Base-by-base conservation (phyloP, 2,888 invertebrate genomes). In the Pharmacophagus antenor region DNA sequence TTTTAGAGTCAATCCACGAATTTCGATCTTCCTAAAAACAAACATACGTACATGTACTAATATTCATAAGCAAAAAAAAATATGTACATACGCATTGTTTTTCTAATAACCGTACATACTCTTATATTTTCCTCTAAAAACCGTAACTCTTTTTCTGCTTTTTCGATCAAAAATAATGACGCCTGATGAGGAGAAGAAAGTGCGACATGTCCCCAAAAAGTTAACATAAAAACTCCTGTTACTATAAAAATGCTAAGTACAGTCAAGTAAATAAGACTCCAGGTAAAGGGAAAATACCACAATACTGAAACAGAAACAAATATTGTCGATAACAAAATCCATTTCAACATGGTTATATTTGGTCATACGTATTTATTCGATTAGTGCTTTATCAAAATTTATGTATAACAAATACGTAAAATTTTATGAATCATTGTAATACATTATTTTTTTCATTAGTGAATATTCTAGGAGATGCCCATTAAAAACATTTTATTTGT, bases 101-200 rank as follows among this genome's bases (percentile, higher is more conserved):
- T 17, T 50, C 10, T 50, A 31, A 12, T n/a, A 18, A 20, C 23
- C 50, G 49, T 62, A 65, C 66, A 49, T 80, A 94, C 94, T 92
- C 93, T 92, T 65, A 94, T 80, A 63, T 89, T 91, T 63, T 92
- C 92, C 51, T 93, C 91, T 67, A 94, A 91, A 46, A 91, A 85
- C 65, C 94, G 92, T 60, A 92, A 76, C 71, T 93, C 93, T 69
- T 93, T 93, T 67, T 93, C 91, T 22, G 92, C 88, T 71, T 92
- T 92, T 69, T 93, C 92, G 62, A 93, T 78, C 63, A 91, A 73
- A 72, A 92, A 92, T 44, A 92, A 75, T 46, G 92, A 92, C 46
- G 93, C 93, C 78, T 93, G 93, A 75, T 94, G 93, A 50, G 92
- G 92, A 18, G 94, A 92, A 21, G 94, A 94, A 41, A 94, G 80